Evolutionary conservation across 2,797 vertebrate genomes (phyloP), one percentile per base, ranked within the genome.

Genomic region (Astyanax mexicanus): DNA sequence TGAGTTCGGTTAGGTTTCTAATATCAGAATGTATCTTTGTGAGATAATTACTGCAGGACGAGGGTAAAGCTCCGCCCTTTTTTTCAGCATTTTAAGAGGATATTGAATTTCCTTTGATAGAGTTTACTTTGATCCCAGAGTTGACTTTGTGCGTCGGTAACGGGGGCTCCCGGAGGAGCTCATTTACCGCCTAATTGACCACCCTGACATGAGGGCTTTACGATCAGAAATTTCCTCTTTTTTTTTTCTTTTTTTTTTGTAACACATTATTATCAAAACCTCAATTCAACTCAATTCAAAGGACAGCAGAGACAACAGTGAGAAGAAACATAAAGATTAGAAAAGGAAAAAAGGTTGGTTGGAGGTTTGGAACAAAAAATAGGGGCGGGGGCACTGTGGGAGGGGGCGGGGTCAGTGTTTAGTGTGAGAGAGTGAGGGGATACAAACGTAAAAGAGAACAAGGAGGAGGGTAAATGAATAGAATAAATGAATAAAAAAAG

Each of bases 361-460:
- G n/a, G n/a, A n/a, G n/a, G n/a, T n/a, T n/a, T 2, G 2, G 42
- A 61, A 61, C n/a, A 19, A 47, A 74, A 62, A 55, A 21, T 44
- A 27, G 32, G 17, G 6, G 54, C 49, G 66, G 60, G 73, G 10
- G 61, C 25, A 74, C 27, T n/a, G n/a, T n/a, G n/a, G n/a, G 52
- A 32, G 58, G 66, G 62, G 35, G 62, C 60, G 64, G 44, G 69
- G 47, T 45, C 17, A 67, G 83, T 74, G 70, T 27, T 70, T n/a
- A 71, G 73, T 86, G 87, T 85, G 80, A 87, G 83, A 85, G 27
- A 80, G 77, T 65, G 78, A 82, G 42, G 79, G 75, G 80, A 81
- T 57, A 79, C 60, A 2, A 60, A 58, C 65, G n/a, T 32, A 52
- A 40, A 55, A 70, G 72, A 49, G 19, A 27, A 54, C 11, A 71